Base-by-base conservation (phyloP, 2,113 vertebrate genomes). In the Odocoileus virginianus region DNA sequence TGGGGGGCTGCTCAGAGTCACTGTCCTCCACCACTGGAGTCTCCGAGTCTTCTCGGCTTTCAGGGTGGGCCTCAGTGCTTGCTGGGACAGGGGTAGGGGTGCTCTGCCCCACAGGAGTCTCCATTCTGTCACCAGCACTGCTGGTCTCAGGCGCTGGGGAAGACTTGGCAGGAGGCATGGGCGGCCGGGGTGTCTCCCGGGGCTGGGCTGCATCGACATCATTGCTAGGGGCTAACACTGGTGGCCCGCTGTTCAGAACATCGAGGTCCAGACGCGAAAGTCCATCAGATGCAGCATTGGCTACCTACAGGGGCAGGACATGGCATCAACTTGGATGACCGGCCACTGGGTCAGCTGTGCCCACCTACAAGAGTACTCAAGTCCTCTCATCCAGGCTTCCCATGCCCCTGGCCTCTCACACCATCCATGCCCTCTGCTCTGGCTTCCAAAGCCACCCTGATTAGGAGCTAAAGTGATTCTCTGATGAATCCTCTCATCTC, bases 221-320 rank as follows among this genome's bases (percentile, higher is more conserved):
- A 74, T 99, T 97, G 17, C 90, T 97, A 76, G 97, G n/a, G 36
- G 97, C 86, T 11, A 98, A 98, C 91, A 98, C 99, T 15, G 99
- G 98, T 0, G 99, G 98, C 43, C 98, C 96, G 0, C 96, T 98
- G 96, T 99, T 98, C 1, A 98, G 98, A 50, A 98, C 97, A 54
- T 99, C 99, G 21, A 99, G 99, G 97, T 99, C 99, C 87, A 99
- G 98, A 87, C 99, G 99, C 67, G 99, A 96, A 97, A 99, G 98
- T 10, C 99, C 99, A n/a, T 99, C 99, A 40, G 99, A 99, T 9
- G 99, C 99, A 45, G 99, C 97, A 8, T 67, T 99, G 83, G 99
- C 99, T 79, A 99, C 99, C 99, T 99, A 95, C 7, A 92, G n/a
- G 92, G 71, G 17, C 14, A 79, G 71, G 30, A 85, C 21, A 57